Conservation (phyloP, 2,888 invertebrate species). For the Hyppa rectilinea region DNA sequence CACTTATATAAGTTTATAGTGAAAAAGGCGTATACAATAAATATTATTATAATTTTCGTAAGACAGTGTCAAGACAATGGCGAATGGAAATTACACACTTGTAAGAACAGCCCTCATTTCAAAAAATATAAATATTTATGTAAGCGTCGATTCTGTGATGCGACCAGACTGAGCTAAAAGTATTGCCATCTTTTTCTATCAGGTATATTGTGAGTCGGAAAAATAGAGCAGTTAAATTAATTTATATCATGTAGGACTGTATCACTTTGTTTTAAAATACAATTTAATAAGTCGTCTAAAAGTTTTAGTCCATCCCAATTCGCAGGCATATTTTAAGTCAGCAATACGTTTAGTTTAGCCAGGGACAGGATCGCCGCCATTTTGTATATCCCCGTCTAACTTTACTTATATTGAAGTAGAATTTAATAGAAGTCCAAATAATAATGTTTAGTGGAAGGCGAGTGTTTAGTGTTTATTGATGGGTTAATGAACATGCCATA, state of each 20-base stretch:
- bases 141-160: background rate
- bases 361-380: background rate
- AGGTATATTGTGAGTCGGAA: background rate
- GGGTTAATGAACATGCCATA: slow-evolving; percentile 2
- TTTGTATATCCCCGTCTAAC: slow-evolving; percentile 23
- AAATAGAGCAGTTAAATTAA: background rate
- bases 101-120: slow-evolving; percentile 67
- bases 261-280: background rate
- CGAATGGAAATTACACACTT: slow-evolving; percentile 73
- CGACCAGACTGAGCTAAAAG: background rate
- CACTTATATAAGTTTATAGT: slow-evolving; percentile 20
- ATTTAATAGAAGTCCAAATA: slow-evolving; percentile 11
- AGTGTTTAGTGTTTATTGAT: slow-evolving; percentile 2
- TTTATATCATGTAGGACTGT: background rate
- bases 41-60: slow-evolving; percentile 49
- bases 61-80: slow-evolving; percentile 84
- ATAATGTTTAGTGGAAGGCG: slow-evolving; percentile 8
- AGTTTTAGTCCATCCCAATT: no score
- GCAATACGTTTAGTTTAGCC: slow-evolving; percentile 12
- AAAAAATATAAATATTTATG: background rate
- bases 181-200: slow-evolving; percentile 16
- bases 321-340: no score
- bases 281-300: background rate
- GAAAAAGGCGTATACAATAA: slow-evolving; percentile 55
- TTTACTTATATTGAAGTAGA: background rate